Conservation (phyloP, 2,888 invertebrate genomes). For the Boloria selene region DNA sequence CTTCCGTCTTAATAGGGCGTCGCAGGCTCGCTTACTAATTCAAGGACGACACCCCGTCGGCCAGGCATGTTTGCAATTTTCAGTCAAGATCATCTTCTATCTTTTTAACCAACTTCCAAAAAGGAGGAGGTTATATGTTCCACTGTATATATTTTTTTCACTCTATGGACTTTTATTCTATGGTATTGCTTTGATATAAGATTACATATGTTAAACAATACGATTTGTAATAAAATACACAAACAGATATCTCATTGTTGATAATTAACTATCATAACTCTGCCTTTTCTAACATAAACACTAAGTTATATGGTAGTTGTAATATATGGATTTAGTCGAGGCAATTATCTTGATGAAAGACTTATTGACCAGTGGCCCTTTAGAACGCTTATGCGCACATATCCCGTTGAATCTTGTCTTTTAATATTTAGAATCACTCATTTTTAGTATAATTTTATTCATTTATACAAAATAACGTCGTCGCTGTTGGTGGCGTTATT, state of each 20-base stretch:
- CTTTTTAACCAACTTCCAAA: too few species aligned
- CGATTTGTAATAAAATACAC: background rate
- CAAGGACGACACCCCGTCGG: too few species aligned
- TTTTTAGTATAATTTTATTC: slow-evolving; percentile 34
- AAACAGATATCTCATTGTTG: background rate
- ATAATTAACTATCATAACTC: background rate
- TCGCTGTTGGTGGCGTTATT: slow-evolving; percentile 30
- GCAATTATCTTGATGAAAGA: slow-evolving; percentile 14
- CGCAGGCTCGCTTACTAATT: too few species aligned
- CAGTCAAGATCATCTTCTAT: too few species aligned
- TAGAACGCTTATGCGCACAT: slow-evolving; percentile 9
- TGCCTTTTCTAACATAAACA: background rate
- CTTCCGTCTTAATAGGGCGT: too few species aligned
- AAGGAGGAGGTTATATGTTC: too few species aligned
- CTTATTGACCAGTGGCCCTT: slow-evolving; percentile 24
- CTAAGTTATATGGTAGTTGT: slow-evolving; percentile 1
- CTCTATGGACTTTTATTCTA: too few species aligned
- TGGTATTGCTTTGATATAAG: too few species aligned
- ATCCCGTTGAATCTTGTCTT: slow-evolving; percentile 21
- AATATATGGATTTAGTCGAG: slow-evolving; percentile 1
- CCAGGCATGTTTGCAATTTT: too few species aligned
- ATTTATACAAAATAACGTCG: slow-evolving; percentile 31
- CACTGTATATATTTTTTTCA: too few species aligned
- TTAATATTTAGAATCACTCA: slow-evolving; percentile 30
- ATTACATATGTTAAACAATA: too few species aligned